Evolutionary conservation across 2,888 invertebrate species (phyloP).

Genomic region (Phyllotreta cruciferae): DNA sequence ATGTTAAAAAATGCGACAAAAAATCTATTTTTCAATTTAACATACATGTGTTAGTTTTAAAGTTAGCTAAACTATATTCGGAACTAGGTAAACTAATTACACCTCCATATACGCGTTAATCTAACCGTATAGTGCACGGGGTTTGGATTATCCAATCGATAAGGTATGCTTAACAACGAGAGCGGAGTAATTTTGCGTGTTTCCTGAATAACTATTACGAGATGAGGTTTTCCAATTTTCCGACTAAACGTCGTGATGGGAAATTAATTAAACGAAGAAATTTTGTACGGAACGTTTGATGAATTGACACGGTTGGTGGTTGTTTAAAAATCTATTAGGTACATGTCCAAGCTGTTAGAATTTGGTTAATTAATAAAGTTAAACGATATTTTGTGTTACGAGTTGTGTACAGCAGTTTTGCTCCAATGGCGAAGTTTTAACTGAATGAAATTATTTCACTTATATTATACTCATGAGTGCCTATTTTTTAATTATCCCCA

Average conservation of each 20-base stretch:
- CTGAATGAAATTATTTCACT: no score
- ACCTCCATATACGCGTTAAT: slow-evolving; percentile 13
- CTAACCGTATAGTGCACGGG: slow-evolving; percentile 20
- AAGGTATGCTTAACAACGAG: slow-evolving; percentile 22
- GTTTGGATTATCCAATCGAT: slow-evolving; percentile 22
- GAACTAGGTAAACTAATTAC: slow-evolving; percentile 21
- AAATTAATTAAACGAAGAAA: slow-evolving; percentile 1
- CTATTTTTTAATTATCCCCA: no score
- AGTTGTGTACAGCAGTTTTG: no score
- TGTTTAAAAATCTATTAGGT: no score
- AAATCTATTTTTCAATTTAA: neutral
- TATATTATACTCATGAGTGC: no score
- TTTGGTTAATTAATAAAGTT: no score
- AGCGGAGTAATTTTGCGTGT: slow-evolving; percentile 21
- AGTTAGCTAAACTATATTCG: slow-evolving; percentile 8
- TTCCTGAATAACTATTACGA: slow-evolving; percentile 11
- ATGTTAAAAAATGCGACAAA: neutral
- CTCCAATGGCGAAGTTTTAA: no score
- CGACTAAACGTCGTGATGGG: neutral
- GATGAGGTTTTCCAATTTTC: slow-evolving; percentile 14
- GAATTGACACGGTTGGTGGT: no score
- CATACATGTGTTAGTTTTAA: neutral
- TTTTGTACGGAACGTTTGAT: neutral
- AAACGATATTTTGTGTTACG: no score
- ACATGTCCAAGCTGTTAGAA: no score